Evolutionary conservation across 1,140 invertebrate genomes (phyloP).

Genomic region (Pectinophora gossypiella): DNA sequence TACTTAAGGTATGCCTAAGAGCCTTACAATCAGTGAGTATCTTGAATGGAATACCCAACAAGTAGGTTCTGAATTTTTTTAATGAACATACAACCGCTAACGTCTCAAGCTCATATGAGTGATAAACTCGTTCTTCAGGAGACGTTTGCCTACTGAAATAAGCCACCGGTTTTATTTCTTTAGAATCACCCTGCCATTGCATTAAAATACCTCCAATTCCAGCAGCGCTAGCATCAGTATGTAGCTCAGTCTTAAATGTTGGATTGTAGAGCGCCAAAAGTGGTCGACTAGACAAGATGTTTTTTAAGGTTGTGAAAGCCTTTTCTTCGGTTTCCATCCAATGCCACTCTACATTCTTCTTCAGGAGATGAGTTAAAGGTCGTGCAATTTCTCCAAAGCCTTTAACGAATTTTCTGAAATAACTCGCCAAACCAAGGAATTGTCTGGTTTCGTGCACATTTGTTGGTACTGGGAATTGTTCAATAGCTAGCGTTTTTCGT

Average conservation of each 20-base stretch:
- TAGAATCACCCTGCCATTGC: not conserved
- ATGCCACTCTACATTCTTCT: not conserved
- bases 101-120: constrained; percentile 1
- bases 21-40: not conserved
- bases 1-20: not conserved
- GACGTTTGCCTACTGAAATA: constrained; percentile 1
- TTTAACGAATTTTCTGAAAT: constrained; percentile 5
- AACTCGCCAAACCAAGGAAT: constrained; percentile 3
- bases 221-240: not conserved
- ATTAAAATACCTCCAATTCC: not conserved
- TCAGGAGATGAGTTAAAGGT: not conserved
- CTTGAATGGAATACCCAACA: not conserved
- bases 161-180: not conserved
- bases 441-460: constrained; percentile 2
- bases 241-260: not conserved
- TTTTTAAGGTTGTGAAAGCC: not conserved
- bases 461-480: not conserved
- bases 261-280: not conserved
- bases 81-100: not conserved
- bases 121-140: not conserved
- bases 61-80: not conserved
- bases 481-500: not conserved
- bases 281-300: not conserved
- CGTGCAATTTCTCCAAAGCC: constrained; percentile 1
- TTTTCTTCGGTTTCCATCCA: not conserved